Evolutionary conservation across 2,113 vertebrate genomes (phyloP).

Genomic region (Trinectes maculatus): DNA sequence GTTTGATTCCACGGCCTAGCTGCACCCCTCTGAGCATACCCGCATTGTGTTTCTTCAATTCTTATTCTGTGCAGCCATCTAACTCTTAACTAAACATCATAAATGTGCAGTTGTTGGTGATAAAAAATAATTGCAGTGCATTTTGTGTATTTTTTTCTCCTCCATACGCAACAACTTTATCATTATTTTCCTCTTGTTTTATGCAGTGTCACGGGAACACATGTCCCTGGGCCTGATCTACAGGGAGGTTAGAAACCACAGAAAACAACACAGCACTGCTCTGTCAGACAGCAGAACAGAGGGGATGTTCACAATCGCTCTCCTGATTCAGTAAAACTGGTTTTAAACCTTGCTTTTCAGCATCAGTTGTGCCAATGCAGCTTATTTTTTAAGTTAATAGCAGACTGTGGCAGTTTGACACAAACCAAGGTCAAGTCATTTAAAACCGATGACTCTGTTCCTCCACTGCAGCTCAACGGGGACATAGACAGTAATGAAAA

Average conservation of each 20-base stretch:
- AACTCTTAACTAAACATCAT: no score
- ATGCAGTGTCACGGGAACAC: not conserved
- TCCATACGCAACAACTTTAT: no score
- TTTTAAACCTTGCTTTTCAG: not conserved
- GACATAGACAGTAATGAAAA: not conserved
- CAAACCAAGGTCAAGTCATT: not conserved
- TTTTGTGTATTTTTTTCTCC: no score
- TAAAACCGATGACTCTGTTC: not conserved
- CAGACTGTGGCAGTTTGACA: not conserved
- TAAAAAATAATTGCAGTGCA: no score
- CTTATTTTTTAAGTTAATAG: not conserved
- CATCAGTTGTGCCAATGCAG: not conserved
- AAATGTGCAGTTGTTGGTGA: no score
- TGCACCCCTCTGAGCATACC: not conserved
- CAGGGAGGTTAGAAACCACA: not conserved
- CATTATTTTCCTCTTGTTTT: not conserved
- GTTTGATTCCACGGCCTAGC: slow-evolving; percentile 1
- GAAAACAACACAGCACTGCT: not conserved
- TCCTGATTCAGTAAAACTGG: not conserved
- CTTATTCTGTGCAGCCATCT: no score
- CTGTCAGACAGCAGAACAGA: not conserved
- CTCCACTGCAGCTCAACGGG: not conserved
- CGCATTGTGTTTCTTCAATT: not conserved
- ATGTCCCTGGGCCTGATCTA: not conserved
- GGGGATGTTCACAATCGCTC: no score